Evolutionary conservation across 2,113 vertebrate genomes (phyloP).

Genomic region (Baryphthengus martii): DNA sequence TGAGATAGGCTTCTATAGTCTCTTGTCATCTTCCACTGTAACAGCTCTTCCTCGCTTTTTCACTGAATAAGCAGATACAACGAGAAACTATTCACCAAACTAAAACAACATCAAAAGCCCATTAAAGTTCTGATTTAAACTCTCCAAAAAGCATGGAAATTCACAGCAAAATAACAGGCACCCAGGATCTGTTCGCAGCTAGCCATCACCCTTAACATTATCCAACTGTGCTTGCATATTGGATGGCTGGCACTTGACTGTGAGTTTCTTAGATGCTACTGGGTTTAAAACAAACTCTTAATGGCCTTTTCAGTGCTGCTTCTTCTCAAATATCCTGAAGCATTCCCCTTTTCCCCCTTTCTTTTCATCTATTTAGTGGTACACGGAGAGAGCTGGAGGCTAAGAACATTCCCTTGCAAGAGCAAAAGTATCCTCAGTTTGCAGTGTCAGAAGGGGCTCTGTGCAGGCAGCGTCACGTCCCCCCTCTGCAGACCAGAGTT

Average conservation of each 20-base stretch:
- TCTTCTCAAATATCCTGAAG: not conserved
- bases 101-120: constrained; percentile 65
- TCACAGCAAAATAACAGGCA: constrained; percentile 25
- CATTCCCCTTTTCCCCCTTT: not conserved
- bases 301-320: not conserved
- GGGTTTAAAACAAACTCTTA: not conserved
- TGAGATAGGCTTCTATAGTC: constrained; percentile 66
- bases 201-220: constrained; percentile 34
- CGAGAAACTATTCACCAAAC: constrained; percentile 61
- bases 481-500: not conserved
- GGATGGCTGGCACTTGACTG: not conserved
- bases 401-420: not conserved
- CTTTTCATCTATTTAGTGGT: not conserved
- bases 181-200: constrained; percentile 24
- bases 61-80: constrained; percentile 70
- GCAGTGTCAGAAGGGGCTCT: not conserved
- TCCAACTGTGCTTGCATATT: constrained; percentile 30
- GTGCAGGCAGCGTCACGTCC: too few species aligned
- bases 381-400: not conserved
- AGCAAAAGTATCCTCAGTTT: not conserved
- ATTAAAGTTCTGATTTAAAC: constrained; percentile 67
- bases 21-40: constrained; percentile 64
- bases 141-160: constrained; percentile 46
- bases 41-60: constrained; percentile 52
- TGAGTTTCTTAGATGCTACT: not conserved